phyloP scores from a whole-genome alignment of 1,140 invertebrate genomes.

The Megathymus violae region DNA sequence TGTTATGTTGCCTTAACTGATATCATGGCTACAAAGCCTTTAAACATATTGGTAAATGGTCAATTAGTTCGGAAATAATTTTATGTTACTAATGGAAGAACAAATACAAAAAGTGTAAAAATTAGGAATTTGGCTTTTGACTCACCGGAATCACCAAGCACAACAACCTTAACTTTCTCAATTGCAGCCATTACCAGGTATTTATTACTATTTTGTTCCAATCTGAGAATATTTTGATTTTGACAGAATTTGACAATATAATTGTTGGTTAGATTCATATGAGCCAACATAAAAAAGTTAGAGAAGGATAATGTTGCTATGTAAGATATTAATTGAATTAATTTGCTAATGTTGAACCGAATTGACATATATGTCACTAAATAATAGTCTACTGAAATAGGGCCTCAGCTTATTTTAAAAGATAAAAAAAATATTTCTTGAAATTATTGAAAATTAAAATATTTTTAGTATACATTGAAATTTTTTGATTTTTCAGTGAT shows the following conservation, averaged over 20 bases:
- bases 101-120: constrained; percentile 43
- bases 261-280: constrained; percentile 3
- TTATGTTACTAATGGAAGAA: constrained; percentile 29
- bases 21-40: constrained; percentile 42
- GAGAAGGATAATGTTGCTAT: no score
- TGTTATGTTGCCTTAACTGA: constrained; percentile 58
- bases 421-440: no score
- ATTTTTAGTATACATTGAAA: no score
- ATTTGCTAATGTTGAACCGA: no score
- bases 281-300: constrained; percentile 24
- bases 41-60: constrained; percentile 64
- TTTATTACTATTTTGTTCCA: constrained; percentile 36
- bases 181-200: constrained; percentile 87
- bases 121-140: constrained; percentile 38
- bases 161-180: constrained; percentile 95
- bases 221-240: constrained; percentile 58
- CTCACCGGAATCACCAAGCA: constrained; percentile 96
- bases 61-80: constrained; percentile 35
- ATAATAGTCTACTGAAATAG: no score
- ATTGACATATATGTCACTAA: no score
- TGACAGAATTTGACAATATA: constrained; percentile 33
- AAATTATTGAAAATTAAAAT: no score
- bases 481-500: no score
- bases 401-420: no score
- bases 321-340: no score